Evolutionary conservation across 2,113 vertebrate species (phyloP).

Genomic region (Epinephelus moara): DNA sequence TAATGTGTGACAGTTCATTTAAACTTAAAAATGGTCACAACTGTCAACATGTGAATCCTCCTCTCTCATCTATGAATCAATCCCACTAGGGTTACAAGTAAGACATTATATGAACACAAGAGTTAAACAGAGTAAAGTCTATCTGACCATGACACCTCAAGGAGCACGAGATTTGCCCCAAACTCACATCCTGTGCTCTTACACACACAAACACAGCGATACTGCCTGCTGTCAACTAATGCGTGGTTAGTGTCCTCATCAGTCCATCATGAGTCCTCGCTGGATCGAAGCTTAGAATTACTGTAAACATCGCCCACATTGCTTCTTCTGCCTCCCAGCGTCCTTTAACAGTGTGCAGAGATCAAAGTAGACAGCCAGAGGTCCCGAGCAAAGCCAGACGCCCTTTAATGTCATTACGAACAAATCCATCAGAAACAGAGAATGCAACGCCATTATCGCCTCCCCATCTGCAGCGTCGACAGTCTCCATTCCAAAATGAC

Average conservation of each 20-base stretch:
- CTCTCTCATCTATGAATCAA: neutral
- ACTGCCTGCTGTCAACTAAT: slow-evolving; percentile 37
- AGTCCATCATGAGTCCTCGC: slow-evolving; percentile 27
- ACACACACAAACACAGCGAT: slow-evolving; percentile 19
- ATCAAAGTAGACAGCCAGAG: slow-evolving; percentile 17
- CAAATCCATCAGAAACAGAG: slow-evolving; percentile 25
- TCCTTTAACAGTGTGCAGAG: slow-evolving; percentile 9
- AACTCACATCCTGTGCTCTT: slow-evolving; percentile 14
- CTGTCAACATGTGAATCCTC: neutral
- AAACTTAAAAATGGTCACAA: neutral
- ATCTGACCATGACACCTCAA: slow-evolving; percentile 1
- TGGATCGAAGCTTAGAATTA: slow-evolving; percentile 33
- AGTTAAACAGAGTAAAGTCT: neutral
- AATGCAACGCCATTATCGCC: slow-evolving; percentile 5
- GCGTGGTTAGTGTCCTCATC: slow-evolving; percentile 37
- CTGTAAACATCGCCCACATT: slow-evolving; percentile 33
- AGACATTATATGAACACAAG: neutral
- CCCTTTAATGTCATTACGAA: slow-evolving; percentile 9
- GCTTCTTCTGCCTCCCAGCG: neutral
- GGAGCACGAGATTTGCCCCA: slow-evolving; percentile 11
- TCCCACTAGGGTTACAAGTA: neutral
- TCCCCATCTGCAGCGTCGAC: slow-evolving; percentile 32
- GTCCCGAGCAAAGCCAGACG: neutral
- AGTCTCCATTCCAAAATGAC: slow-evolving; percentile 39
- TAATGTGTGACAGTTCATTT: neutral